Evolutionary conservation across 1,140 invertebrate genomes (phyloP).

Genomic region (Adelges cooleyi): DNA sequence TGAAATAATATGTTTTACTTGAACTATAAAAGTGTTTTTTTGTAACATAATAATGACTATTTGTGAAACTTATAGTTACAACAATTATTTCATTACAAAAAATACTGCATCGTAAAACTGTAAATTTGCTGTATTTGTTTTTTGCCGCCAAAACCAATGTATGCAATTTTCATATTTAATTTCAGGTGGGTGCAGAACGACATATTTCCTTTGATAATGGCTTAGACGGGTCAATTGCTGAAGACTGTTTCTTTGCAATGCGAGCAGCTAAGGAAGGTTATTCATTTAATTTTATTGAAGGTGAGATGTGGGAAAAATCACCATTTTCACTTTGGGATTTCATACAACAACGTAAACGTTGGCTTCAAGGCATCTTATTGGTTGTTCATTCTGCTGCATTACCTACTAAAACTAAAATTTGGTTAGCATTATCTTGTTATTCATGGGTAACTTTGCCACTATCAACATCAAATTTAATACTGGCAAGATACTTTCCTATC

Average conservation of each 20-base stretch:
- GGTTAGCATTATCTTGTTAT: slow-evolving; percentile 80
- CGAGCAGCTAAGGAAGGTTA: slow-evolving; percentile 74
- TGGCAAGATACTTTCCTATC: slow-evolving; percentile 75
- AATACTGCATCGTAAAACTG: neutral
- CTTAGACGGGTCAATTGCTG: slow-evolving; percentile 88
- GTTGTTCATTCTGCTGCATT: slow-evolving; percentile 84
- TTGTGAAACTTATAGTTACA: neutral
- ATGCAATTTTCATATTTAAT: slow-evolving; percentile 31
- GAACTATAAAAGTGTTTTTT: no score
- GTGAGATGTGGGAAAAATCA: slow-evolving; percentile 96
- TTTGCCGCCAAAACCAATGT: no score
- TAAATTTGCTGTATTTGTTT: no score
- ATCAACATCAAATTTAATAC: slow-evolving; percentile 74
- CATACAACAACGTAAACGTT: slow-evolving; percentile 88
- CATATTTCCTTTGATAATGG: slow-evolving; percentile 92
- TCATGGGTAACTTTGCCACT: slow-evolving; percentile 92
- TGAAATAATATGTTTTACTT: no score
- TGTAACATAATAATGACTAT: no score
- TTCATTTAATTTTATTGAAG: slow-evolving; percentile 85
- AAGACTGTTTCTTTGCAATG: slow-evolving; percentile 96
- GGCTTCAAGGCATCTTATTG: slow-evolving; percentile 91
- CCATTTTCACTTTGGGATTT: slow-evolving; percentile 92
- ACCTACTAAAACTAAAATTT: slow-evolving; percentile 66
- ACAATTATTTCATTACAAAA: neutral
- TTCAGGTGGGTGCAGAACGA: slow-evolving; percentile 74